Evolutionary conservation across 1,140 invertebrate genomes (phyloP).

Genomic region (Bombus turneri): DNA sequence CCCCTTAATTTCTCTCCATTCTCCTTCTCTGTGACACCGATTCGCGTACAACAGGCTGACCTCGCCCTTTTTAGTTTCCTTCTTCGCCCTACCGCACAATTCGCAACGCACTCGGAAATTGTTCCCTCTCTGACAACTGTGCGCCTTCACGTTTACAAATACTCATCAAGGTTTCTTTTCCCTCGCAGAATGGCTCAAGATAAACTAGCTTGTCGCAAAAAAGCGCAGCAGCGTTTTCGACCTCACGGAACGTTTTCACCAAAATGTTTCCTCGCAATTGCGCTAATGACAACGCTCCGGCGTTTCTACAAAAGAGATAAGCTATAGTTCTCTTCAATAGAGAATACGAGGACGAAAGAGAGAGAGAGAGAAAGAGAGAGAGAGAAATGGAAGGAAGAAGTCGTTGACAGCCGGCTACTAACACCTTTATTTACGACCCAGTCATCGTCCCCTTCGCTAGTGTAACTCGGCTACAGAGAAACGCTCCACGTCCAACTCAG

Average conservation of each 20-base stretch:
- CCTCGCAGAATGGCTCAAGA: neutral
- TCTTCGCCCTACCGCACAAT: neutral
- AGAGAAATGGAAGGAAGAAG: conserved; percentile 4
- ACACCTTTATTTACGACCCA: conserved; percentile 41
- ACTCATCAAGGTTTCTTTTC: neutral
- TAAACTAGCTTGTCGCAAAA: neutral
- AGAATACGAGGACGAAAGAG: neutral
- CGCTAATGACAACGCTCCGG: conserved; percentile 52
- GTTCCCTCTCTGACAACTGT: neutral
- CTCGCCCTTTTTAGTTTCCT: neutral
- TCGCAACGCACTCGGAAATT: neutral
- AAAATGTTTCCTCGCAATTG: conserved; percentile 35
- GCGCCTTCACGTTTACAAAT: conserved; percentile 1
- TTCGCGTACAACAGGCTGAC: neutral
- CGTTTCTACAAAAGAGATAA: conserved; percentile 11
- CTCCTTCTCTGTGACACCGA: neutral
- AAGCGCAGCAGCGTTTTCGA: neutral
- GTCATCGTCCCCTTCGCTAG: neutral
- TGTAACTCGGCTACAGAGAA: conserved; percentile 6
- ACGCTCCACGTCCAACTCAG: conserved; percentile 46
- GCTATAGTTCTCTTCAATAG: neutral
- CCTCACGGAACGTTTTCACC: neutral
- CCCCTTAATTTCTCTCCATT: no score
- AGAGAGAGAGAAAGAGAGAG: neutral
- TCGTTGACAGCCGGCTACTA: conserved; percentile 48